A percentile compares a stretch with the other conserved stretches of the same genome.
Evolutionary conservation across 1,140 invertebrate genomes (phyloP).

Genomic region (Sarcophaga peregrina): DNA sequence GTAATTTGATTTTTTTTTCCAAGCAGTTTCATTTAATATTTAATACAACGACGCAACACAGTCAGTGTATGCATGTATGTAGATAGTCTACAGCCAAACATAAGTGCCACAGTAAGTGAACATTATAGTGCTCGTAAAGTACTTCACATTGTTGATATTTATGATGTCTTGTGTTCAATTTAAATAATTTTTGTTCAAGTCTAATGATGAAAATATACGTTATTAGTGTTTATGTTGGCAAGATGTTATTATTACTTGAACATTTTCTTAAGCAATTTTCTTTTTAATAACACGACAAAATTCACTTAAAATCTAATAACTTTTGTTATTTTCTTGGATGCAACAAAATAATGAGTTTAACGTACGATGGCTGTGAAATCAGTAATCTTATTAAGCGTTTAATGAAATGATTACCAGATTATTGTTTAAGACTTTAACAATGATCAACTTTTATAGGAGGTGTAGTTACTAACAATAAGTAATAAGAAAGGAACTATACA

Average conservation of each 20-base stretch:
- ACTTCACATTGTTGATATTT: background rate
- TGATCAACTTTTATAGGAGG: no score
- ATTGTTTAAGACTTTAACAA: no score
- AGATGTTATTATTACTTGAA: constrained; percentile 10
- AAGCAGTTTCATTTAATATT: background rate
- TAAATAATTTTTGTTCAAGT: constrained; percentile 10
- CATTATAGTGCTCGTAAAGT: background rate
- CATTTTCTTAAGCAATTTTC: background rate
- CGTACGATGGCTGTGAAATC: no score
- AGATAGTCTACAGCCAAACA: no score
- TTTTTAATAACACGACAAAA: background rate
- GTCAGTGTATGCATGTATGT: no score
- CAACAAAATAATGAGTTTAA: background rate
- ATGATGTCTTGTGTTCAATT: background rate
- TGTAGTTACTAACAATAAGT: no score
- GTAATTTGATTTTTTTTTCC: constrained; percentile 12
- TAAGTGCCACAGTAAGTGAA: background rate
- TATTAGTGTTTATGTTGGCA: constrained; percentile 10
- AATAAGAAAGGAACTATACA: no score
- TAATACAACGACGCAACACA: background rate
- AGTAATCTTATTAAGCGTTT: no score
- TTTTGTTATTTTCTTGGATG: background rate
- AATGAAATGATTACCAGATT: no score
- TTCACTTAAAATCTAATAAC: background rate
- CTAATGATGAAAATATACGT: constrained; percentile 11